A percentile compares a stretch with the other conserved stretches of the same genome.
These are phyloP conservation scores for Corythaixoides concolor DNA, from an alignment of 2,113 vertebrate genomes.

Conservation along the genomic window DNA sequence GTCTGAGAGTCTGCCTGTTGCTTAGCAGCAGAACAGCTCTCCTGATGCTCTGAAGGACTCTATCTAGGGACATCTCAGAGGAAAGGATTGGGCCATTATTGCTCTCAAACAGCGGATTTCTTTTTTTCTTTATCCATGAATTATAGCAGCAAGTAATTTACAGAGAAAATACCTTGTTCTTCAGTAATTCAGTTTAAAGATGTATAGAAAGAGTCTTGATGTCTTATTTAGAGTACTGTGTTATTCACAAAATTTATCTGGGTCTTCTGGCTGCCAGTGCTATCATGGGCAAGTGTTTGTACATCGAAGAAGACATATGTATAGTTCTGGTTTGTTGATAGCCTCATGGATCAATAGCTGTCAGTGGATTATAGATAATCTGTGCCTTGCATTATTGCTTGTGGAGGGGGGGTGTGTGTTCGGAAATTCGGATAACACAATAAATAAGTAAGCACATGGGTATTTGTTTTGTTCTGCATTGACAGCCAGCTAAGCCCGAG, in stretches of 20 bases:
- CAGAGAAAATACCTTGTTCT: neutral
- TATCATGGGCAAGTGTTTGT: neutral
- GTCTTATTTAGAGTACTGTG: neutral
- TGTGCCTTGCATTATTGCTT: neutral
- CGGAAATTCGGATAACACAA: neutral
- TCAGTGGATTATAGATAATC: constrained; percentile 1
- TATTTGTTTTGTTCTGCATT: neutral
- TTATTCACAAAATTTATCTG: constrained; percentile 22
- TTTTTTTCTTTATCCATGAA: neutral
- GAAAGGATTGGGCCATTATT: neutral
- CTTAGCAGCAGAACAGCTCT: constrained; percentile 37
- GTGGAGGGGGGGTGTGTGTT: neutral
- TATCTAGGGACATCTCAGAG: neutral
- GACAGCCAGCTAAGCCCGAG: neutral
- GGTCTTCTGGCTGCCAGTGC: neutral
- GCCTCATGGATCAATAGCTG: constrained; percentile 27
- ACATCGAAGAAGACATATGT: neutral
- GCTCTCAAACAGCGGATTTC: neutral
- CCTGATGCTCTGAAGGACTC: neutral
- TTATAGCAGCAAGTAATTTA: constrained; percentile 1
- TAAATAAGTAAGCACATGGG: neutral
- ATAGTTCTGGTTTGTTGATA: neutral
- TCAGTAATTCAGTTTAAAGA: constrained; percentile 1
- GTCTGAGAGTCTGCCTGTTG: constrained; percentile 4
- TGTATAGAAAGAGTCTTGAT: neutral